Evolutionary conservation across 2,888 invertebrate species (phyloP), one percentile per base, ranked within the genome.

Genomic region (Tanytarsus gracilentus): DNA sequence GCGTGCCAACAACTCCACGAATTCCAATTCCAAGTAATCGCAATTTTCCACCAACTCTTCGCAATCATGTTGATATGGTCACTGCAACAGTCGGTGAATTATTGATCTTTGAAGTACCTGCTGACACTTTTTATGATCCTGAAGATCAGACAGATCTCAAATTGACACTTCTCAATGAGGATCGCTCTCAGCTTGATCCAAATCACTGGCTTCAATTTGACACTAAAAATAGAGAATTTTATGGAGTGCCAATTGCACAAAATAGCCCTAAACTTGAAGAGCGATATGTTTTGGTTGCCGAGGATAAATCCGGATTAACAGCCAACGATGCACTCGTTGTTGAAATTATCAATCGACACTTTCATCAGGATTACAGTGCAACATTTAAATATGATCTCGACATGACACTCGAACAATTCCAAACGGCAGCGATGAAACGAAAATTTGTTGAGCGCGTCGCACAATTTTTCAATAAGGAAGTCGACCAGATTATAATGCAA

Each of bases 121-220:
- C 84, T 71, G 90, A 94, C 69, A 88, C 91, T 2, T 95, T 94
- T 78, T 90, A 84, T 72, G 94, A 94, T 75, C 84, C 85, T 0
- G 90, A 93, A 71, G 91, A 91, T 69, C 86, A 86, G 14, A 82
- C 82, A 63, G 84, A 88, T 0, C 76, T 95, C 64, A 81, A 80
- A 48, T 77, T 95, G 64, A 81, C 84, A 0, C 76, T 93, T 0
- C 77, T 87, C 50, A 86, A 86, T 62, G 82, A 80, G 64, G 86
- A 90, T 66, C 79, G 86, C 61, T 79, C 79, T 4, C 78, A 81
- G 51, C 76, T 91, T 25, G 80, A 82, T 5, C 68, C 78, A 0
- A 77, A 80, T 11, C 84, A 86, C 69, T 96, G 95, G 94, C 73
- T 96, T 64, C 91, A 92, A 71, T 92, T 94, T 70, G 92, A 95